phyloP scores from a whole-genome alignment of 2,113 vertebrate species.

The Lasiurus borealis region DNA sequence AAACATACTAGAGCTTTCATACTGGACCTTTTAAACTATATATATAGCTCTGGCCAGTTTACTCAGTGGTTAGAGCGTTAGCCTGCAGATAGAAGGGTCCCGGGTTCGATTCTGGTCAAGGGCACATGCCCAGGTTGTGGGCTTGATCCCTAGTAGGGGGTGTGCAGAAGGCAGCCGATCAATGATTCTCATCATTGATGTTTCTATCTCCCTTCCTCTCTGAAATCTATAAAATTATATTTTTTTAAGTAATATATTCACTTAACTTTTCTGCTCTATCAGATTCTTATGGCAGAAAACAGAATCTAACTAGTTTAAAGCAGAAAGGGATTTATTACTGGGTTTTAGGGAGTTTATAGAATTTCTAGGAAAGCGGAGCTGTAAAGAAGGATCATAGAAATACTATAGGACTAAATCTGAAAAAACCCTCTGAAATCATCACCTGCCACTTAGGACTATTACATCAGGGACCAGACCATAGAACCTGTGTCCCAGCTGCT shows the following conservation, averaged over 20 bases:
- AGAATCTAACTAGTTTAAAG: constrained; percentile 27
- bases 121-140: too few relatives aligned
- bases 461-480: neutral
- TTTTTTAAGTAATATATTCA: neutral
- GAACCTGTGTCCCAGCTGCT: neutral
- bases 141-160: too few relatives aligned
- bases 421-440: neutral
- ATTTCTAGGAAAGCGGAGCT: neutral
- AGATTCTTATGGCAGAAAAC: constrained; percentile 30
- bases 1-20: neutral
- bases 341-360: neutral
- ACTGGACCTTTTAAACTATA: neutral
- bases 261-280: neutral
- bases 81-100: too few relatives aligned
- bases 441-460: neutral
- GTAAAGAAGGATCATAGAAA: neutral
- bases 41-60: neutral
- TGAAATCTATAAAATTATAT: too few relatives aligned
- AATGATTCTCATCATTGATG: too few relatives aligned
- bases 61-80: too few relatives aligned
- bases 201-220: too few relatives aligned
- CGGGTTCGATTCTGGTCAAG: too few relatives aligned
- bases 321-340: neutral
- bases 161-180: too few relatives aligned
- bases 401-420: neutral